Conservation (phyloP, 2,113 vertebrate species). For the Neodontobutis hainanensis region DNA sequence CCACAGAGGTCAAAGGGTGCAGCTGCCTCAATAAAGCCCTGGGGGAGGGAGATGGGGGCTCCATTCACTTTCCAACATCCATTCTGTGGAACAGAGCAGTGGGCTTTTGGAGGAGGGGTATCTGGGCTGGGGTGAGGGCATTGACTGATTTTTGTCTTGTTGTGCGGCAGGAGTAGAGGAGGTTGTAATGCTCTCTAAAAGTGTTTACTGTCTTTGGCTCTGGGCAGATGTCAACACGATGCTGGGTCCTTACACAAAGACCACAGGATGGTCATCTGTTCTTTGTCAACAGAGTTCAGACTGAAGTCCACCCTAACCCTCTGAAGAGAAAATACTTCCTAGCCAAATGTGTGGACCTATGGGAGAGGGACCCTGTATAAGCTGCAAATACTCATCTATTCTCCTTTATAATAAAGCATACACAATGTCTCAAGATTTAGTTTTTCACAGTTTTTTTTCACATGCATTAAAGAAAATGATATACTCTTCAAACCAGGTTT, state of each 20-base stretch:
- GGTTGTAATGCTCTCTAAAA: slow-evolving; percentile 63
- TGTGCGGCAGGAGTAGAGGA: slow-evolving; percentile 26
- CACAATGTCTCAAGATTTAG: no score
- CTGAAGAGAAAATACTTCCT: no score
- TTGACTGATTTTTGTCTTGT: slow-evolving; percentile 23
- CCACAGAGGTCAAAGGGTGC: slow-evolving; percentile 83
- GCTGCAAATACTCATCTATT: no score
- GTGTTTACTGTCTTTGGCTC: slow-evolving; percentile 68
- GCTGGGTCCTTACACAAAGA: background rate
- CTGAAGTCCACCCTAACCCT: no score
- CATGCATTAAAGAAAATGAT: no score
- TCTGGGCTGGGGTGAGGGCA: slow-evolving; percentile 6
- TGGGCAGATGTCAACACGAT: slow-evolving; percentile 63
- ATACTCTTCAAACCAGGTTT: no score
- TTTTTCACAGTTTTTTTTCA: no score
- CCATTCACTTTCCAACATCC: slow-evolving; percentile 69
- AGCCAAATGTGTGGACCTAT: no score
- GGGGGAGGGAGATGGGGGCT: slow-evolving; percentile 42
- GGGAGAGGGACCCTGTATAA: no score
- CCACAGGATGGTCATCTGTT: background rate
- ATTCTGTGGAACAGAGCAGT: slow-evolving; percentile 39
- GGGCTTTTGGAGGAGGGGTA: slow-evolving; percentile 34
- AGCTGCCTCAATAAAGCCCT: slow-evolving; percentile 79
- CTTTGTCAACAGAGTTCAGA: no score
- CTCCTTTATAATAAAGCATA: no score